Evolutionary conservation across 2,888 invertebrate genomes (phyloP), one percentile per base, ranked within the genome.

Genomic region (Mesorhabditis belari): DNA sequence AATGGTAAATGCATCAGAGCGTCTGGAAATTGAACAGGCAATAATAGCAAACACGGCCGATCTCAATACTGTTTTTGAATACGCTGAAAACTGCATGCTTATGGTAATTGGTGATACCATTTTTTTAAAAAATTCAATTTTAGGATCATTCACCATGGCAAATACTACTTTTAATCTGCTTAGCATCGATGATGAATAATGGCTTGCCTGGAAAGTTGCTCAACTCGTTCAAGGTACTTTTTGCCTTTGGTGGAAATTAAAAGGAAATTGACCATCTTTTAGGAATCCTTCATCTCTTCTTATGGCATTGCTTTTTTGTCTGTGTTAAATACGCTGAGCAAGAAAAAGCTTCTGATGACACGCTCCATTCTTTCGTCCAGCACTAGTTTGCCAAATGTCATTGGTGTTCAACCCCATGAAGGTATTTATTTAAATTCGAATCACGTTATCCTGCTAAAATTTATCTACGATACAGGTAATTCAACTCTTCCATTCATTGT

Each of bases 251-350:
- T n/a, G n/a, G n/a, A n/a, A n/a, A n/a, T n/a, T n/a, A n/a, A n/a
- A n/a, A n/a, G n/a, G n/a, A n/a, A n/a, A n/a, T n/a, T n/a, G n/a
- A n/a, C n/a, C n/a, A n/a, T n/a, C n/a, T 67, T 80, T 44, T 66
- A 69, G n/a, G 63, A 85, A 58, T 90, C 88, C 81, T 91, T 90
- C 82, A 85, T 93, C 71, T 88, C 92, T 72, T 82, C 73, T 19
- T 75, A 71, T 49, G 76, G 77, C n/a, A 89, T 90, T 78, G 87
- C 90, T 65, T 87, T 88, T 81, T 84, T 92, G 65, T 86, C 88
- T 58, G 86, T 90, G 2, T 89, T 92, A 76, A 86, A 88, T 77
- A 88, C 89, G 80, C 83, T 96, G 59, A 86, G 88, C 50, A 87
- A 86, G 70, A 86, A 89, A 3, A 90, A 90, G 0, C 83, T 95